Conservation (phyloP, 1,140 invertebrate genomes). For the Procambarus clarkii region DNA sequence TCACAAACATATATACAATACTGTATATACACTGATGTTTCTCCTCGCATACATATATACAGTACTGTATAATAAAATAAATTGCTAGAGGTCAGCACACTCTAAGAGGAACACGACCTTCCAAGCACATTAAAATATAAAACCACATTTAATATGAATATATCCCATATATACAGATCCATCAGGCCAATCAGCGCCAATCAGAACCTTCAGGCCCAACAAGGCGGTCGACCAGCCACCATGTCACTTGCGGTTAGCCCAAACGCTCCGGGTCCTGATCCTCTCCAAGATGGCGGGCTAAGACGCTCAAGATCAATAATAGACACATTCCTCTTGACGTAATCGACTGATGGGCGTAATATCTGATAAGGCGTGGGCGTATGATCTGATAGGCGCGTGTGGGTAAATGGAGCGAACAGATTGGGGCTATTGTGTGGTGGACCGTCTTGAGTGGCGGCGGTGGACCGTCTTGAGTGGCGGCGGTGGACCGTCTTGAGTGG, state of each 20-base stretch:
- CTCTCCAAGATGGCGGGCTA: neutral
- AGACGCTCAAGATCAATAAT: conserved; percentile 30
- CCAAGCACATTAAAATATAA: too few species aligned
- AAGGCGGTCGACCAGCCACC: neutral
- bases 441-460: too few species aligned
- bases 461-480: too few species aligned
- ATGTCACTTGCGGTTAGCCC: neutral
- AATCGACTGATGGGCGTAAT: conserved; percentile 41
- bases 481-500: too few species aligned
- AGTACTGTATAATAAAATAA: too few species aligned
- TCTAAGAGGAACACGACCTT: too few species aligned
- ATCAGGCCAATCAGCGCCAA: neutral
- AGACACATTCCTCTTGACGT: conserved; percentile 26
- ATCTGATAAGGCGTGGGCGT: conserved; percentile 34
- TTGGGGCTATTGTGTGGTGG: neutral
- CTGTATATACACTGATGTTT: too few species aligned
- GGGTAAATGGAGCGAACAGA: conserved; percentile 36
- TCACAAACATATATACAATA: too few species aligned
- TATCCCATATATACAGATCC: neutral
- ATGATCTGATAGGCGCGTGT: conserved; percentile 1
- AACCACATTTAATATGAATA: too few species aligned
- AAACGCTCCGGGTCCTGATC: neutral
- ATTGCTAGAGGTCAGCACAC: too few species aligned
- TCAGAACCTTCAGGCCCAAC: neutral
- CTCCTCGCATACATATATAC: too few species aligned